Base-by-base conservation (phyloP, 2,113 vertebrate species). In the Dipodomys stephensi region DNA sequence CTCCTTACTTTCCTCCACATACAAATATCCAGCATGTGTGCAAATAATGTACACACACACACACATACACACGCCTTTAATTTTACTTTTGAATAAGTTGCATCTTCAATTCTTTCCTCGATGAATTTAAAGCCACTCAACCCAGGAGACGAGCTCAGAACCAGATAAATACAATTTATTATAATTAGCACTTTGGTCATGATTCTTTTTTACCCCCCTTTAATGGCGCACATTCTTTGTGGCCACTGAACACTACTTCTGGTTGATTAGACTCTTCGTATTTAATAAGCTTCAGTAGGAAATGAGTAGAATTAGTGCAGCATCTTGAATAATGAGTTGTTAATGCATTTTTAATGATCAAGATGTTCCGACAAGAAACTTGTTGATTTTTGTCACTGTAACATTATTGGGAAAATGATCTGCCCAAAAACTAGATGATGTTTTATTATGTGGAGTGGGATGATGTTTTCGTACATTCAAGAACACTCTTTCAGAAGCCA, bases 301-400 rank as follows among this genome's bases (percentile, higher is more conserved):
- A 97, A 96, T 95, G 88, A 97, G 87, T 88, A 95, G 80, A 92
- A 96, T 96, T 96, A 94, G 73, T 89, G 90, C 46, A 93, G 44
- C 95, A 88, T 96, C 87, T 96, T 96, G 92, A 96, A 93, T 96
- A 96, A 97, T 95, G 95, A 94, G 95, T 79, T 96, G 89, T 91
- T 97, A 97, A 97, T 96, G 93, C 93, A 93, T 94, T 96, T 97
- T 96, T 97, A 97, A 97, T 97, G 93, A 96, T 82, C 57, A 94
- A 96, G 93, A 96, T 95, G 90, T 95, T 96, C 88, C 4, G 35
- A 96, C 96, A 92, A 95, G 92, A 94, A 92, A 91, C 83, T 93
- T 96, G 90, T 96, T 96, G 96, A 94, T 96, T 96, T 97, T 96
- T 92, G 68, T 97, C 90, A 82, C 94, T 87, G 11, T 82, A 88